Conservation (phyloP, 1,140 invertebrate species). For the Euglossa dilemma region DNA sequence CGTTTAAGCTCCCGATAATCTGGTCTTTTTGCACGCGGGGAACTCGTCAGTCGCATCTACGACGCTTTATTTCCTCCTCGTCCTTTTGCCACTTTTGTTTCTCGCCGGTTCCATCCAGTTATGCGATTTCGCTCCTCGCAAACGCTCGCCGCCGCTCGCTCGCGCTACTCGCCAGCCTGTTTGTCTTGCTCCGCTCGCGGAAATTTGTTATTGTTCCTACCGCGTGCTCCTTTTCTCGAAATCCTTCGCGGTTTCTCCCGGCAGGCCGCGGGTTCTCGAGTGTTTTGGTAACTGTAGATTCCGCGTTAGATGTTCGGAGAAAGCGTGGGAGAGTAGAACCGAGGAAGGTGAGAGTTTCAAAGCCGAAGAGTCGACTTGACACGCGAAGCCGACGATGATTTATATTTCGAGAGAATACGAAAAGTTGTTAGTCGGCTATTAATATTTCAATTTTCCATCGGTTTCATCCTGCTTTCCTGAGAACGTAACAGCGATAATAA, state of each 20-base stretch:
- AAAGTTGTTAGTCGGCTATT: not conserved
- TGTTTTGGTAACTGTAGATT: not conserved
- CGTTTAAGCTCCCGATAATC: not conserved
- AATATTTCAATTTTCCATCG: not conserved
- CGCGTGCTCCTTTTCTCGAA: not conserved
- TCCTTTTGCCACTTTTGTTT: conserved; percentile 23
- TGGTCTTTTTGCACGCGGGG: not conserved
- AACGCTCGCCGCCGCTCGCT: not conserved
- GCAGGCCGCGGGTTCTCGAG: not conserved
- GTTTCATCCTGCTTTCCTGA: not conserved
- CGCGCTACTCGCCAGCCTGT: not conserved
- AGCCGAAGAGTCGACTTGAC: too few relatives aligned
- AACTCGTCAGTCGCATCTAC: conserved; percentile 1
- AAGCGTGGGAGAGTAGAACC: not conserved
- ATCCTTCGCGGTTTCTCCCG: not conserved
- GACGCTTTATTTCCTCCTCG: conserved; percentile 1
- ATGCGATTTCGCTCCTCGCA: not conserved
- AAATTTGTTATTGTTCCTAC: not conserved
- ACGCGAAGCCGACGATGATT: too few relatives aligned
- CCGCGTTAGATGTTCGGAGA: not conserved
- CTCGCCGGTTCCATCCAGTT: conserved; percentile 16
- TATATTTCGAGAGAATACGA: not conserved
- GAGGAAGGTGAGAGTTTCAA: not conserved
- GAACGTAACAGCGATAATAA: too few relatives aligned
- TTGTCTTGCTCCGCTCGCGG: not conserved